Conservation (phyloP, 1,140 invertebrate genomes). For the Penaeus vannamei region DNA sequence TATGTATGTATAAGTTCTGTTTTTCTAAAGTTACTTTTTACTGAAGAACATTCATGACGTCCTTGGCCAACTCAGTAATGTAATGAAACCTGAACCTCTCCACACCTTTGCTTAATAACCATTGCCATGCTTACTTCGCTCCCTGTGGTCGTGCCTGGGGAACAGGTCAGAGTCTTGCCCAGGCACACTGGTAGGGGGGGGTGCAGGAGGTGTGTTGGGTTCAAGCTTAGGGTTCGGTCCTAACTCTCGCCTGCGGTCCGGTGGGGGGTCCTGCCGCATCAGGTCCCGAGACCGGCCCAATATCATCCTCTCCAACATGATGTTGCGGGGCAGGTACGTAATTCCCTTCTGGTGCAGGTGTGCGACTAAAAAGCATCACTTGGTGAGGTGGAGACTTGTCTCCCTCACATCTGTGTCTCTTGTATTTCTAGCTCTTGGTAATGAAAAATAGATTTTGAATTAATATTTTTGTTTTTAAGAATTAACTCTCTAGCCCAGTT, state of each 20-base stretch:
- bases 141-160: constrained; percentile 24
- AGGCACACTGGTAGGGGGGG: constrained; percentile 58
- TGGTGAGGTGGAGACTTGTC: no score
- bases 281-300: constrained; percentile 53
- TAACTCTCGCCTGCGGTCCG: constrained; percentile 49
- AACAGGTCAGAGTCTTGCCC: constrained; percentile 56
- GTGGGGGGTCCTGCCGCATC: constrained; percentile 55
- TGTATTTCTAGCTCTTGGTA: no score
- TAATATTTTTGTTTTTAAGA: no score
- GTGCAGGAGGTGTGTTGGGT: constrained; percentile 50
- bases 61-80: constrained; percentile 29
- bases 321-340: constrained; percentile 54
- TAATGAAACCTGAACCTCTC: not conserved
- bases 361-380: no score
- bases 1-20: no score
- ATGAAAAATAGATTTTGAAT: no score
- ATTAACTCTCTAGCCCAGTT: no score
- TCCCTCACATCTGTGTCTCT: no score
- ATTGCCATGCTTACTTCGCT: constrained; percentile 45
- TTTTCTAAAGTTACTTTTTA: no score
- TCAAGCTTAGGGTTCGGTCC: constrained; percentile 53
- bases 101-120: not conserved
- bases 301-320: constrained; percentile 52
- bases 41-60: no score
- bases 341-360: no score